Evolutionary conservation across 2,888 invertebrate genomes (phyloP).

Genomic region (Spisula solida): DNA sequence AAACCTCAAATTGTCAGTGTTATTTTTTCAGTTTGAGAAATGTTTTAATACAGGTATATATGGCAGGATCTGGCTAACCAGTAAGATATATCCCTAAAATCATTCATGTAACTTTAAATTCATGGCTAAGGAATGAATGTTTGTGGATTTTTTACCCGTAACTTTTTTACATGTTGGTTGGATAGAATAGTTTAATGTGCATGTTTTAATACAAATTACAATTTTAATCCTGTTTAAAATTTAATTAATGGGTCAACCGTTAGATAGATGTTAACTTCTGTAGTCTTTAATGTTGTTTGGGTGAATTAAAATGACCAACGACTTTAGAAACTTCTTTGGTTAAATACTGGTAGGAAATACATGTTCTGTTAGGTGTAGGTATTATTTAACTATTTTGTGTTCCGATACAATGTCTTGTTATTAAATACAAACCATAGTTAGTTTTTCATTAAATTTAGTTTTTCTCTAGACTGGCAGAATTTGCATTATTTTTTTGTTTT

Average conservation of each 20-base stretch:
- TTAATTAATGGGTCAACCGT: background rate
- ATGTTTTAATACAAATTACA: background rate
- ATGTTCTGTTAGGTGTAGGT: background rate
- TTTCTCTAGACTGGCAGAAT: background rate
- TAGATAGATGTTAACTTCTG: background rate
- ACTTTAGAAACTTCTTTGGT: background rate
- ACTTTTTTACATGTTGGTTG: background rate
- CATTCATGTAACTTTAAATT: background rate
- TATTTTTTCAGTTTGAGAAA: slow-evolving; percentile 45
- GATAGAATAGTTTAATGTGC: slow-evolving; percentile 18
- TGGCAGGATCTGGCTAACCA: background rate
- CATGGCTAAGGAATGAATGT: background rate
- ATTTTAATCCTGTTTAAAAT: background rate
- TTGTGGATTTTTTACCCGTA: background rate
- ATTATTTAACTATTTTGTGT: background rate
- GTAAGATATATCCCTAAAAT: slow-evolving; percentile 18
- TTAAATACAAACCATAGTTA: background rate
- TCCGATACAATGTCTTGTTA: background rate
- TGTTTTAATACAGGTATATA: slow-evolving; percentile 39
- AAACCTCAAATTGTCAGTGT: background rate
- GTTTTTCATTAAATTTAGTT: background rate
- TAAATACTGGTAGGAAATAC: too few species aligned
- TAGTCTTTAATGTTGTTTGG: background rate
- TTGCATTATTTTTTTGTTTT: background rate
- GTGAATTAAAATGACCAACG: background rate